phyloP scores from a whole-genome alignment of 2,888 invertebrate genomes.

The Synanthedon vespiformis region DNA sequence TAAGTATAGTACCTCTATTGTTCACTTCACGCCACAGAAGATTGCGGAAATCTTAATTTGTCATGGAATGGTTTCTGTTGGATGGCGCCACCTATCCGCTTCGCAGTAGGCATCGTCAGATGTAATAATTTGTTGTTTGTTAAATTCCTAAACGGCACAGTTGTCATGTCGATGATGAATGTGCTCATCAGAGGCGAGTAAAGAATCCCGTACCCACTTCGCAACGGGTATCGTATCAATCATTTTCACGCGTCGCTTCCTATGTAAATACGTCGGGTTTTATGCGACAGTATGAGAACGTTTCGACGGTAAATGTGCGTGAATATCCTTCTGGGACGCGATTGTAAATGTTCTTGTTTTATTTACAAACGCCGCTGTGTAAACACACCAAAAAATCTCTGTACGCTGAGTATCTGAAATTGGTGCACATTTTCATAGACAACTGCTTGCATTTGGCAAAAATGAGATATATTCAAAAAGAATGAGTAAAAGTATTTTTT shows the following conservation, averaged over 20 bases:
- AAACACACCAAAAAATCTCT: neutral
- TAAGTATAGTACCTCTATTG: no score
- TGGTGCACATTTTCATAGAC: neutral
- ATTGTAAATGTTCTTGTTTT: conserved; percentile 1
- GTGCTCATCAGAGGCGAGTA: conserved; percentile 31
- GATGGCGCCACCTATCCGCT: neutral
- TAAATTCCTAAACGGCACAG: conserved; percentile 33
- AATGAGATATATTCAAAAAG: no score
- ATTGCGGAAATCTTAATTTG: neutral
- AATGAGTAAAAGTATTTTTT: no score
- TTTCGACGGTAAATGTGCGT: conserved; percentile 15
- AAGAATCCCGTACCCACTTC: conserved; percentile 20
- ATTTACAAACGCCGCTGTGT: neutral
- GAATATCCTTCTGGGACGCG: neutral
- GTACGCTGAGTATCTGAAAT: neutral
- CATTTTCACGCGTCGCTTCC: conserved; percentile 45
- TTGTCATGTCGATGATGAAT: conserved; percentile 50
- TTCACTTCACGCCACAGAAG: no score
- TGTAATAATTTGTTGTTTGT: conserved; percentile 19
- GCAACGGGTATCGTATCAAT: conserved; percentile 47
- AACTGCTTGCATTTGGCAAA: no score
- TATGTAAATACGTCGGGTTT: conserved; percentile 43
- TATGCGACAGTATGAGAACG: conserved; percentile 27
- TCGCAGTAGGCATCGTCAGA: neutral
- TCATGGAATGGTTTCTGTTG: no score